Conservation (phyloP, 2,113 vertebrate species). For the Turnix velox region DNA sequence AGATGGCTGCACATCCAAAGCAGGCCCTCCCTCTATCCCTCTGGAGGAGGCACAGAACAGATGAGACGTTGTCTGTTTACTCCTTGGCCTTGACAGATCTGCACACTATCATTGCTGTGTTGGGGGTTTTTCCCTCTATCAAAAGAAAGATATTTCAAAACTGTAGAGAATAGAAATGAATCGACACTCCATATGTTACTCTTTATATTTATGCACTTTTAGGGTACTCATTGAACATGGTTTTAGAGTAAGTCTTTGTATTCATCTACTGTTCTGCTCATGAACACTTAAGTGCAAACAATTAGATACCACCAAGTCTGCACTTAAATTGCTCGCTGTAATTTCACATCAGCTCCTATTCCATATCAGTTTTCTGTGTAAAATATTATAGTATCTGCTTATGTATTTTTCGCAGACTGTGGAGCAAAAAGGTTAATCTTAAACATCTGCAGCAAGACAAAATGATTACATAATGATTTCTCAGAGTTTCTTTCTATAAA, state of each 20-base stretch:
- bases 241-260: not conserved
- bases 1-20: not conserved
- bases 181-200: not conserved
- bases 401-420: not conserved
- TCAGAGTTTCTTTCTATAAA: slow-evolving; percentile 11
- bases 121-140: not conserved
- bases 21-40: not conserved
- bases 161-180: not conserved
- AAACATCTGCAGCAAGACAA: slow-evolving; percentile 22
- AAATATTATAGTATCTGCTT: not conserved
- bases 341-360: not conserved
- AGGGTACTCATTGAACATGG: not conserved
- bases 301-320: not conserved
- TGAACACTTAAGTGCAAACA: not conserved
- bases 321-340: not conserved
- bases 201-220: not conserved
- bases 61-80: not conserved
- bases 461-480: slow-evolving; percentile 19
- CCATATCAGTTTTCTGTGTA: not conserved
- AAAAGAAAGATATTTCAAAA: not conserved
- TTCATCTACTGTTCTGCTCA: not conserved
- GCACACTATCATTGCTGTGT: not conserved
- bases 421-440: not conserved
- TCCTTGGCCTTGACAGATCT: not conserved
- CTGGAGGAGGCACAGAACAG: not conserved